phyloP scores from a whole-genome alignment of 2,888 invertebrate species.

The Apamea anceps region DNA sequence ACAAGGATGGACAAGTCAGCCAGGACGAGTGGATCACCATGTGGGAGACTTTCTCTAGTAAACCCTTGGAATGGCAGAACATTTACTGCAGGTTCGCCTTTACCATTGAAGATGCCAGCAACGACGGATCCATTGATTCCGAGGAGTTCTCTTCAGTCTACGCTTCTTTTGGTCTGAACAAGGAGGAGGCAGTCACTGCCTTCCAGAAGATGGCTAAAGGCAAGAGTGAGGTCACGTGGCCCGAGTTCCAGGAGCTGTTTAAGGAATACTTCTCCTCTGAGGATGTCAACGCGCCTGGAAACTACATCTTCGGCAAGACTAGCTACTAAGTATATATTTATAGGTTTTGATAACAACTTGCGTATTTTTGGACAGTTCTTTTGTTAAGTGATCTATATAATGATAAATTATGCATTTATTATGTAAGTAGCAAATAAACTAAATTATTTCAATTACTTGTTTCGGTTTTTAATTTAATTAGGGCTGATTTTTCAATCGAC shows the following conservation, averaged over 20 bases:
- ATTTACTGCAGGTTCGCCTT: conserved; percentile 96
- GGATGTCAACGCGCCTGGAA: conserved; percentile 79
- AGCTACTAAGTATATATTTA: conserved; percentile 66
- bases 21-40: conserved; percentile 76
- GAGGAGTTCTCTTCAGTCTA: conserved; percentile 95
- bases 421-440: conserved; percentile 61
- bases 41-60: conserved; percentile 92
- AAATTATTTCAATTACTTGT: conserved; percentile 12
- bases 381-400: conserved; percentile 40
- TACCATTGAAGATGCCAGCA: conserved; percentile 95
- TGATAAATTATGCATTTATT: conserved; percentile 49
- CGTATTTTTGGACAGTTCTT: conserved; percentile 26
- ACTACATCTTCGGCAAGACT: conserved; percentile 93
- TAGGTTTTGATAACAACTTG: conserved; percentile 8
- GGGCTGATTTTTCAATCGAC: too few species aligned
- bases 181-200: conserved; percentile 93
- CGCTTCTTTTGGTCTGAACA: conserved; percentile 93
- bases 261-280: conserved; percentile 93
- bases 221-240: conserved; percentile 93
- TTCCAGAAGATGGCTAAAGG: conserved; percentile 95
- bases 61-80: conserved; percentile 94
- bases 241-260: conserved; percentile 95
- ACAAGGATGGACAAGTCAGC: conserved; percentile 95
- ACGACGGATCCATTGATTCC: conserved; percentile 93
- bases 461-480: background rate